Base-by-base conservation (phyloP, 2,113 vertebrate species). In the Muntiacus muntjak region DNA sequence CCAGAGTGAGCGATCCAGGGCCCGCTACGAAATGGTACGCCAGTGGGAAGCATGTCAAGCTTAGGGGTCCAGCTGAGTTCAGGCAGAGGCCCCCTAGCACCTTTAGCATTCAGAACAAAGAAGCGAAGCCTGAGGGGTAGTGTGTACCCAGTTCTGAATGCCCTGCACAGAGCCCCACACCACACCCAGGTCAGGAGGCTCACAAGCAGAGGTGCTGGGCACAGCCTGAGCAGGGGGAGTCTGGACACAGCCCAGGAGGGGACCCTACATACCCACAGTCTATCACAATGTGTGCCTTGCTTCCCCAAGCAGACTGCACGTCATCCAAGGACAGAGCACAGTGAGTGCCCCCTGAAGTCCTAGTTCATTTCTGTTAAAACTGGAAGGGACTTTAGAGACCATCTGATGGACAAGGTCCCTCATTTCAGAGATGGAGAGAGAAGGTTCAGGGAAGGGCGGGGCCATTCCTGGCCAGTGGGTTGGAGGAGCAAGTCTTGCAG, bases 1-100 rank as follows among this genome's bases (percentile, higher is more conserved):
- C 98, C 99, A 99, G 98, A 99, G 98, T 0, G 99, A 99, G 4
- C 99, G 99, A 0, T 99, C 99, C 82, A 98, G 99, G 6, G 99
- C 99, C 17, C 99, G 99, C 98, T 99, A 99, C 0, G 99, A 99
- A 98, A 99, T 99, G 99, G 99, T 99, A 91, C 99, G 99, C 26
- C 52, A 6, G 17, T 19, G 76, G 67, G 12, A 12, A 10, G 50
- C 26, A 36, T 28, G 43, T 52, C 33, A 15, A 12, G 87, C 36
- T 12, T 6, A 23, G 91, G 36, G 58, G 33, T 45, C 6, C 1
- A 3, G 54, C 5, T 64, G 64, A 14, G n/a, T 76, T 71, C 50
- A 54, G 2, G 17, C 55, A 47, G 54, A 90, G 67, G 47, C 23
- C 54, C 10, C 1, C 81, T 36, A 11, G 11, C 3, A 30, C 45